Base-by-base conservation (phyloP, 1,140 invertebrate species). In the Chymomyza costata region DNA sequence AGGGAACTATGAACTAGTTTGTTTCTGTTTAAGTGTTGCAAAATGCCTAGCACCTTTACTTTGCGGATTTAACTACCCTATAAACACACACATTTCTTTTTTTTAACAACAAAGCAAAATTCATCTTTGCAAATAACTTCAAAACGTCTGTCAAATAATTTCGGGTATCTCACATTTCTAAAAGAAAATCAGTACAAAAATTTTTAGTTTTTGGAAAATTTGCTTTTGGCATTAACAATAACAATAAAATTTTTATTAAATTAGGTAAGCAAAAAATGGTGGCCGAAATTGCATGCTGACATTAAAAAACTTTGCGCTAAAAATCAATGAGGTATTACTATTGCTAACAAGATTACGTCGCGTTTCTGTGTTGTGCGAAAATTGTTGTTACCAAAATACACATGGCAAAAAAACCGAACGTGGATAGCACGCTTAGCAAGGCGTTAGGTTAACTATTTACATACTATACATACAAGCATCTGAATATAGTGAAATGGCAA, bases 181-280 rank as follows among this genome's bases (percentile, higher is more conserved):
- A 16, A 15, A 32, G 18, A 35, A n/a, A 35, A 19, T n/a, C 10
- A 3, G 3, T 25, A 25, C 8, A 25, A 5, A 45, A 49, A 50
- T 54, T 44, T 25, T 5, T 3, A 30, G 16, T 55, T 45, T 52
- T 30, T 28, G 13, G 31, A 43, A 6, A 8, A 47, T 19, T 6
- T 35, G 16, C 47, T 38, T 59, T 67, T 55, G 35, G 38, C 18
- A 46, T 15, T 17, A 25, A 19, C 6, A 38, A 16, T 32, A 21
- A 8, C 25, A 62, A 25, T 5, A 25, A 54, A 49, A 44, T 41
- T 25, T 5, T 5, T 8, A 25, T 5, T 35, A 49, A 66, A 63
- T 78, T 55, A 78, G 70, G 70, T 76, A 65, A 76, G 71, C 38
- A 21, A 25, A 54, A 47, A 50, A 50, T 60, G 57, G 38, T 48